These are phyloP conservation scores for Hypotaenidia okinawae DNA, from an alignment of 2,797 vertebrate species.

Conservation along the genomic window DNA sequence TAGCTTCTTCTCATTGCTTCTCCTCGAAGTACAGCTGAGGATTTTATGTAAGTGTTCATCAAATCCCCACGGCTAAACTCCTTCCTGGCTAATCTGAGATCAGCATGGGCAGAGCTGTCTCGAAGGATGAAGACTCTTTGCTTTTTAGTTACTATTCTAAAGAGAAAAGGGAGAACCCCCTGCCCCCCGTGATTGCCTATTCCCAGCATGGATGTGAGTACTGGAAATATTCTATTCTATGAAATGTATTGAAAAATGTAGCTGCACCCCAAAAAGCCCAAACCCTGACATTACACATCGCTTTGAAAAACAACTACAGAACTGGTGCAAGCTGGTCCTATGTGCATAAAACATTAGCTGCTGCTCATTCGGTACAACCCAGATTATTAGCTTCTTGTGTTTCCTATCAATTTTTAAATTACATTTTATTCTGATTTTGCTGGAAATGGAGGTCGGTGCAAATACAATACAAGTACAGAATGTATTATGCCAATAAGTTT, in stretches of 20 bases:
- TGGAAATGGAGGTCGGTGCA: not conserved
- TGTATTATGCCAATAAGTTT: not conserved
- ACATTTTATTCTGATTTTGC: not conserved
- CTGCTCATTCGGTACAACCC: not conserved
- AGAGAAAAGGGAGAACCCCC: not conserved
- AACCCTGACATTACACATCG: not conserved
- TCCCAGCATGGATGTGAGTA: not conserved
- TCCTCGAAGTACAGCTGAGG: not conserved
- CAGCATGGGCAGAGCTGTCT: not conserved
- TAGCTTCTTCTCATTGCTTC: not conserved
- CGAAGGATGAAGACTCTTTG: not conserved
- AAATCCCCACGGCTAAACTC: not conserved
- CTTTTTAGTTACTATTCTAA: not conserved
- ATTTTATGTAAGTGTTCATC: not conserved
- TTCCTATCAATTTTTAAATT: not conserved
- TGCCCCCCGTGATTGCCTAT: not conserved
- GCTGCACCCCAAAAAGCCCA: not conserved
- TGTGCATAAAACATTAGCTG: not conserved
- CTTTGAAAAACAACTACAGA: not conserved
- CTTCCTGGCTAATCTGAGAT: not conserved
- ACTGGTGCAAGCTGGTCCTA: not conserved
- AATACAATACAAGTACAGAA: not conserved
- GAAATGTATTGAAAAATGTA: not conserved
- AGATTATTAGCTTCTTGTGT: not conserved
- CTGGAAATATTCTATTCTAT: not conserved